These are phyloP conservation scores for Cercopithecus hamlyni DNA, from an alignment of 2,797 vertebrate species.

Conservation along the genomic window DNA sequence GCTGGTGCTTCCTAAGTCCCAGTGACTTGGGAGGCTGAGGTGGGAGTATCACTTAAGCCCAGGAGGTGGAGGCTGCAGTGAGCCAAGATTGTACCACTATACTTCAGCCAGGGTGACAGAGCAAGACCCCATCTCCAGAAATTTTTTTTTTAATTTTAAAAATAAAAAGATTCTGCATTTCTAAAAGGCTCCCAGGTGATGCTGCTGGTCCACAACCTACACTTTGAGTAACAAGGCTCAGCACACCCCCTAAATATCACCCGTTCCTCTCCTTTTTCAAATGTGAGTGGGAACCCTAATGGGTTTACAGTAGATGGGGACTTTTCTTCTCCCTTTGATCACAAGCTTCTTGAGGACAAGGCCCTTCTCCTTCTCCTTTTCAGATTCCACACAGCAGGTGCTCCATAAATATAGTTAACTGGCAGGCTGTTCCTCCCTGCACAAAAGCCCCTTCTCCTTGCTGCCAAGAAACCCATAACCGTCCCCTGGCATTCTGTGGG, in stretches of 20 bases:
- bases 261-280: neutral
- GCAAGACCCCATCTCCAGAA: neutral
- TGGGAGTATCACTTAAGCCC: neutral
- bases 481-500: constrained; percentile 24
- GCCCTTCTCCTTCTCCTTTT: constrained; percentile 53
- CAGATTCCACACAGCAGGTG: constrained; percentile 64
- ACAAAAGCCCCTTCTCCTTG: constrained; percentile 54
- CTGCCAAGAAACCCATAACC: constrained; percentile 66
- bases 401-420: constrained; percentile 68
- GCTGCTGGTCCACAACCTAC: neutral
- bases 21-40: neutral
- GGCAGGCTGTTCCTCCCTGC: neutral
- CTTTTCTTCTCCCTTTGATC: constrained; percentile 49
- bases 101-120: neutral
- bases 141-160: neutral
- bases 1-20: neutral
- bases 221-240: neutral
- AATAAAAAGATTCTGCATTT: neutral
- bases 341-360: constrained; percentile 72
- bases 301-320: neutral
- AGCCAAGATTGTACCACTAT: neutral
- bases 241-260: neutral
- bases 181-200: neutral
- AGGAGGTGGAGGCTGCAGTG: neutral
- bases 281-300: neutral